These are phyloP conservation scores for Aporophyla lueneburgensis DNA, from an alignment of 2,888 invertebrate genomes.

Conservation along the genomic window DNA sequence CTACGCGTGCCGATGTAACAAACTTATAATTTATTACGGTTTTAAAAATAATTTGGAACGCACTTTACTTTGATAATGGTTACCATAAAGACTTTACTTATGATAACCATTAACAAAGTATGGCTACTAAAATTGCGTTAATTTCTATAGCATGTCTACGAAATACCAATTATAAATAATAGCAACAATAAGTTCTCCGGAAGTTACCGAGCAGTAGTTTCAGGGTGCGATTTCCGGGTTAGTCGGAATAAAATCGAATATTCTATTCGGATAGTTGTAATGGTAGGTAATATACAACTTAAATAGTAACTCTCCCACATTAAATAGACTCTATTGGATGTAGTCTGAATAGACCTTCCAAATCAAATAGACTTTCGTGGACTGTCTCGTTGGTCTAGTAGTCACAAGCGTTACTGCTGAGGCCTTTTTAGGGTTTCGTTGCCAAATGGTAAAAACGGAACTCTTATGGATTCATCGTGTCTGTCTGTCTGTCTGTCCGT, in stretches of 20 bases:
- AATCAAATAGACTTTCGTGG: no score
- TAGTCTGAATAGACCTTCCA: no score
- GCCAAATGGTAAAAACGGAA: no score
- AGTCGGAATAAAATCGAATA: background rate
- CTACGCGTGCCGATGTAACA: no score
- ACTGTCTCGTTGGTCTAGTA: no score
- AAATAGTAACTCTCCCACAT: background rate
- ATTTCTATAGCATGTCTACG: constrained; percentile 20
- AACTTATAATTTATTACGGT: background rate
- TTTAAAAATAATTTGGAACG: background rate
- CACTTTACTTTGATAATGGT: background rate
- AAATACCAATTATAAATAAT: constrained; percentile 29
- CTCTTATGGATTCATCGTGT: no score
- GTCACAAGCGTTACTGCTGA: no score
- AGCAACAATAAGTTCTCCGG: constrained; percentile 16
- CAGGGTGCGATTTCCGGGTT: constrained; percentile 24
- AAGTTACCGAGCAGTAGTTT: background rate
- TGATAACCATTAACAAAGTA: background rate
- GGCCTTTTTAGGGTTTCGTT: no score
- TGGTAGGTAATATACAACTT: background rate
- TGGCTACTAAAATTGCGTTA: constrained; percentile 18
- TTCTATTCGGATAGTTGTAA: background rate
- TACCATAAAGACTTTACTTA: background rate
- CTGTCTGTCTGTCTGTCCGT: no score
- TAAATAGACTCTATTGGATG: no score